Evolutionary conservation across 2,113 vertebrate genomes (phyloP).

Genomic region (Calyptommatus sinebrachiatus): DNA sequence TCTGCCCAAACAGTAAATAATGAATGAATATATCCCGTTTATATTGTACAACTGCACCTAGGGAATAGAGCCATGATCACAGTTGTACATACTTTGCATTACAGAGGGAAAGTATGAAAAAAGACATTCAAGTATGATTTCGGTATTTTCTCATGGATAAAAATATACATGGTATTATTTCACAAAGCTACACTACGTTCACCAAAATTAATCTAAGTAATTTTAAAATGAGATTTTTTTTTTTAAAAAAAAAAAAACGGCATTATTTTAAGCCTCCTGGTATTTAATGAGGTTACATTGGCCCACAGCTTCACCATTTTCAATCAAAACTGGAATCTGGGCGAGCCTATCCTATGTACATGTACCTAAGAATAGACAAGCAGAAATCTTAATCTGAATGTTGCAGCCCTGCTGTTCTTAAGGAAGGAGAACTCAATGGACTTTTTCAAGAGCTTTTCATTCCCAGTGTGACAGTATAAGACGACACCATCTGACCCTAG

Average conservation of each 20-base stretch:
- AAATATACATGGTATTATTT: background rate
- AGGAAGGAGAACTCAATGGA: background rate
- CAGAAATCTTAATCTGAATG: slow-evolving; percentile 4
- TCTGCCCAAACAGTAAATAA: too few relatives aligned
- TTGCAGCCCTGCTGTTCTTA: background rate
- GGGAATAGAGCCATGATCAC: too few relatives aligned
- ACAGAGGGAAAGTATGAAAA: background rate
- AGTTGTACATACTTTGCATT: too few relatives aligned
- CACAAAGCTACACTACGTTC: background rate
- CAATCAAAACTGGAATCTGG: background rate
- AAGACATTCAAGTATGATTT: background rate
- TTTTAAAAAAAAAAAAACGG: too few relatives aligned
- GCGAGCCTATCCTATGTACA: background rate
- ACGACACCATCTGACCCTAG: slow-evolving; percentile 1
- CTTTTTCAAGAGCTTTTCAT: background rate
- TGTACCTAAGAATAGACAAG: background rate
- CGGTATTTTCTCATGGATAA: background rate
- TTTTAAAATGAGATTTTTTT: background rate
- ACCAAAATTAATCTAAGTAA: background rate
- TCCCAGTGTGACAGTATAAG: background rate
- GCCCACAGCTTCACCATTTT: background rate
- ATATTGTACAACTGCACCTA: too few relatives aligned
- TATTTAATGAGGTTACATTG: background rate
- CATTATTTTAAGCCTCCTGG: background rate
- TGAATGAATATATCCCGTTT: too few relatives aligned